These are phyloP conservation scores for Tangara arthus DNA, from an alignment of 2,797 vertebrate genomes.

Conservation along the genomic window DNA sequence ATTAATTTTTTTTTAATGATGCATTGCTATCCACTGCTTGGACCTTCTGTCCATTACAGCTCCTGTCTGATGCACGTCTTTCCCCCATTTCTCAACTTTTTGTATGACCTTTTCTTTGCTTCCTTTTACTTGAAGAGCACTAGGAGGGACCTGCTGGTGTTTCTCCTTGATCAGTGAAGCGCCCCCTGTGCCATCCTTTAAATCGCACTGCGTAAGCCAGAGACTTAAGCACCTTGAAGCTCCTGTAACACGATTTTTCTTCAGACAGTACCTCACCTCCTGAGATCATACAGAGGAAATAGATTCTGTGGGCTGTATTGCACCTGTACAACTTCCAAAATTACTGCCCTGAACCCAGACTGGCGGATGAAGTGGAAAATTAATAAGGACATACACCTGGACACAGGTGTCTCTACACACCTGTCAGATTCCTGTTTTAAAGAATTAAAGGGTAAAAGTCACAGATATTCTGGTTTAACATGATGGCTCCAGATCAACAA, in stretches of 20 bases:
- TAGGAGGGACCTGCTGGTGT: not conserved
- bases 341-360: not conserved
- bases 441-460: not conserved
- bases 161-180: conserved; percentile 29
- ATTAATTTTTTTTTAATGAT: not conserved
- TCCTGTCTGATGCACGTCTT: not conserved
- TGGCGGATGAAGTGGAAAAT: not conserved
- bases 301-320: not conserved
- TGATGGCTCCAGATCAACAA: not conserved
- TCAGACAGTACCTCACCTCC: not conserved
- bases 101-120: not conserved
- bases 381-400: not conserved
- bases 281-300: not conserved
- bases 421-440: not conserved
- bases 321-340: not conserved
- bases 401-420: not conserved
- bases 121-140: not conserved
- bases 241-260: conserved; percentile 29
- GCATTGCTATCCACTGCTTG: not conserved
- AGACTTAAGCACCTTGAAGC: conserved; percentile 5
- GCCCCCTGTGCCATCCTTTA: not conserved
- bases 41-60: not conserved
- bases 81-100: not conserved
- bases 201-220: not conserved
- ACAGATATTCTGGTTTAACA: not conserved